phyloP scores from a whole-genome alignment of 92 coral and sea anemone species.

The Epizoanthus illoricatus region DNA sequence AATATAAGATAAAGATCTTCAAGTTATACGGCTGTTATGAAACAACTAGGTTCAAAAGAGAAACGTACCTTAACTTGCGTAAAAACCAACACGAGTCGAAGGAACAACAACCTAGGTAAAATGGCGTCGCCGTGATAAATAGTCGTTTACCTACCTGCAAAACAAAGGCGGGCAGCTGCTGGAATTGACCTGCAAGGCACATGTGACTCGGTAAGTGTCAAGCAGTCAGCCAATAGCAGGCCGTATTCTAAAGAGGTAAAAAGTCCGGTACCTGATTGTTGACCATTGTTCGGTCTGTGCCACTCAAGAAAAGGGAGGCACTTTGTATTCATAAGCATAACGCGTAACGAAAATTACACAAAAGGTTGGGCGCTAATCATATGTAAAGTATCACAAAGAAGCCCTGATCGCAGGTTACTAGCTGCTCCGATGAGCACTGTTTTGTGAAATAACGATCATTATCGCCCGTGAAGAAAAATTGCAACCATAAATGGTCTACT shows the following conservation, averaged over 20 bases:
- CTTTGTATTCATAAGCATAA: no score
- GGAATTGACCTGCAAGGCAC: constrained; percentile 15
- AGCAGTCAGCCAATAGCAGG: constrained; percentile 15
- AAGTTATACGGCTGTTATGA: background rate
- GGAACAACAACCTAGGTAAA: constrained; percentile 36
- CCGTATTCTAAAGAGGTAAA: constrained; percentile 30
- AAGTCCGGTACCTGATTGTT: constrained; percentile 1
- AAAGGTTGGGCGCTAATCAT: no score
- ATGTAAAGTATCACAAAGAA: no score
- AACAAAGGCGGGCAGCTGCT: constrained; percentile 41
- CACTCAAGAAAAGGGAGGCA: no score
- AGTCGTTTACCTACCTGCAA: constrained; percentile 32
- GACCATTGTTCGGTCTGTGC: no score
- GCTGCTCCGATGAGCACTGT: no score
- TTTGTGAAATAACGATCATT: no score
- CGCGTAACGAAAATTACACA: no score
- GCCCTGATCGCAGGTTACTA: no score
- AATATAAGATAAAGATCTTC: background rate
- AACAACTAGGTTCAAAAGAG: background rate
- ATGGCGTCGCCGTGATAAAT: constrained; percentile 34
- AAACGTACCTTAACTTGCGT: background rate
- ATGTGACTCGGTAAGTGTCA: constrained; percentile 16
- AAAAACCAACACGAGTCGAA: constrained; percentile 15
- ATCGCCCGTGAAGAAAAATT: no score
- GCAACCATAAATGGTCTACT: no score